Evolutionary conservation across 2,797 vertebrate species (phyloP).

Genomic region (Cottoperca gobio): DNA sequence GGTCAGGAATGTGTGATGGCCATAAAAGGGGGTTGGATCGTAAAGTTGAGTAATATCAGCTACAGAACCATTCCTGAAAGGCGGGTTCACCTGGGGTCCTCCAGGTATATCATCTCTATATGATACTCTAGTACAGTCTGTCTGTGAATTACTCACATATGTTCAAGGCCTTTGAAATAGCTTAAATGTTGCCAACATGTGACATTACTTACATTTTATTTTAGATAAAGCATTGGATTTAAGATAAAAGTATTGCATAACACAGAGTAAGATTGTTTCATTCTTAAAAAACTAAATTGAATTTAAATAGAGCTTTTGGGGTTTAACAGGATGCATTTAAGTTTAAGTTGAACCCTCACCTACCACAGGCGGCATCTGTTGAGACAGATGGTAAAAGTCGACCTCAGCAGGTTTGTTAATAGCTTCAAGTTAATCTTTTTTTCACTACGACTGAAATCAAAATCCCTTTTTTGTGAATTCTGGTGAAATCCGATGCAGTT

Average conservation of each 20-base stretch:
- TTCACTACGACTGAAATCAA: neutral
- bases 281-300: neutral
- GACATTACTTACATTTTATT: neutral
- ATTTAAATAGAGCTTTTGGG: constrained; percentile 10
- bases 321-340: constrained; percentile 38
- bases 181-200: neutral
- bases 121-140: neutral
- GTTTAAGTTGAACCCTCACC: constrained; percentile 46
- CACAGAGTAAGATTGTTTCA: neutral
- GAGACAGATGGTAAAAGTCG: constrained; percentile 61
- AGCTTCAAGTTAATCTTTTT: constrained; percentile 48
- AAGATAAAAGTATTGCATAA: neutral
- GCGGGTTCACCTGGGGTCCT: too few relatives aligned
- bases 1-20: too few relatives aligned
- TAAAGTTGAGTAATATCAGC: too few relatives aligned
- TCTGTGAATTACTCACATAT: neutral
- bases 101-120: neutral
- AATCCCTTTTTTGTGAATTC: neutral
- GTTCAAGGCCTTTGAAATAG: neutral
- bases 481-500: neutral
- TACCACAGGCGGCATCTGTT: constrained; percentile 53
- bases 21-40: too few relatives aligned
- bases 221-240: too few relatives aligned
- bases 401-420: constrained; percentile 61
- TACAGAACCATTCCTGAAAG: too few relatives aligned